phyloP scores from a whole-genome alignment of 2,797 vertebrate species.

The Cyclopterus lumpus region DNA sequence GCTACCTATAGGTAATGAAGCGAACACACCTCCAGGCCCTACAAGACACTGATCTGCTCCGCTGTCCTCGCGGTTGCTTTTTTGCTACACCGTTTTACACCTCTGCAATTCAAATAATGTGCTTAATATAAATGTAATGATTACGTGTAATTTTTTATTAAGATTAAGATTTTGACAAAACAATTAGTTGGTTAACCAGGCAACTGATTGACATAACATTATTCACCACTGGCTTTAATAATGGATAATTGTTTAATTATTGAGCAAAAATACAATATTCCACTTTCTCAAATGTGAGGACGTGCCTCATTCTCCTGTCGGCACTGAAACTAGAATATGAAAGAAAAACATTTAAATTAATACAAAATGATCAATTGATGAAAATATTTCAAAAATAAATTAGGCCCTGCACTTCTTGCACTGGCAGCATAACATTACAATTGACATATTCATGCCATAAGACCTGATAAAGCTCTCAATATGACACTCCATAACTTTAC shows the following conservation, averaged over 20 bases:
- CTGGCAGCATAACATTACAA: not conserved
- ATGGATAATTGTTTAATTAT: not conserved
- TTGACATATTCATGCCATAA: not conserved
- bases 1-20: conserved; percentile 77
- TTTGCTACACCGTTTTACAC: conserved; percentile 20
- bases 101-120: not conserved
- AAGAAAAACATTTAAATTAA: not conserved
- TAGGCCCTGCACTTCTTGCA: not conserved
- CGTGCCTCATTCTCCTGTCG: not conserved
- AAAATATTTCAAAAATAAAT: not conserved
- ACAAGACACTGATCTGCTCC: conserved; percentile 62
- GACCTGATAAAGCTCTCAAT: not conserved
- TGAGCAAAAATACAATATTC: not conserved
- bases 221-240: not conserved
- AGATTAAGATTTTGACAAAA: no score
- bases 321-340: not conserved
- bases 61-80: conserved; percentile 47
- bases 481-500: not conserved
- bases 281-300: not conserved
- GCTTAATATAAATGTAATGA: not conserved
- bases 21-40: conserved; percentile 72
- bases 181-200: not conserved
- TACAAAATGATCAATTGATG: not conserved
- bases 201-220: not conserved
- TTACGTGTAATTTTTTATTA: no score